These are phyloP conservation scores for Heteronetta atricapilla DNA, from an alignment of 2,113 vertebrate genomes.

Conservation along the genomic window DNA sequence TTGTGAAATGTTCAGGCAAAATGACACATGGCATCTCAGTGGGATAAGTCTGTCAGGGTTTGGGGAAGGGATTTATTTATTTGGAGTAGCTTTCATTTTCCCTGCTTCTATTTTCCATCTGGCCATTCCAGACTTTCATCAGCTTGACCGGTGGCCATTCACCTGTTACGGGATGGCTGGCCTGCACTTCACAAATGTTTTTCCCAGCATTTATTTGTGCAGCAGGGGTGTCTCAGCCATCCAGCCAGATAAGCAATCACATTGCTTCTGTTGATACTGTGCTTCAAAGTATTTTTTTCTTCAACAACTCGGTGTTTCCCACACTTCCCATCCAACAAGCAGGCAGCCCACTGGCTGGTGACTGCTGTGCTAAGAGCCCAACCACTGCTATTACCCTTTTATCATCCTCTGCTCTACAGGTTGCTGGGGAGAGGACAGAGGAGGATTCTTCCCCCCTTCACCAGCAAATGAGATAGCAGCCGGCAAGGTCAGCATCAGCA, in stretches of 20 bases:
- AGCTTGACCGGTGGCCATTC: rapidly evolving
- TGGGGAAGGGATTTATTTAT: not conserved
- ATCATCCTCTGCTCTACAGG: not conserved
- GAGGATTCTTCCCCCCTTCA: not conserved
- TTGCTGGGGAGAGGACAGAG: not conserved
- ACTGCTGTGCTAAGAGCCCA: not conserved
- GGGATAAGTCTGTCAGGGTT: conserved; percentile 1
- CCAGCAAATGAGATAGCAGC: not conserved
- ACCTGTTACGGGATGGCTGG: not conserved
- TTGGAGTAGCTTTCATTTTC: not conserved
- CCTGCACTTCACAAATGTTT: not conserved
- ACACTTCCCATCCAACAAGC: not conserved
- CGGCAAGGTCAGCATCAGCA: not conserved
- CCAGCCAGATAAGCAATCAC: not conserved
- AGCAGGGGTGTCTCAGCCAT: not conserved
- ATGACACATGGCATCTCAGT: not conserved
- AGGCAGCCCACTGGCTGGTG: not conserved
- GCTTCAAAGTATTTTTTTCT: not conserved
- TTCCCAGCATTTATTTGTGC: not conserved
- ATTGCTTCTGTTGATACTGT: not conserved
- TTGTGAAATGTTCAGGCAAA: not conserved
- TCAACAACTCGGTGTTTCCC: not conserved
- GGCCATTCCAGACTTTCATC: not conserved
- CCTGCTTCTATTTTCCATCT: not conserved
- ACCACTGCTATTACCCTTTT: not conserved